Evolutionary conservation across 1,140 invertebrate species (phyloP), one percentile per base, ranked within the genome.

Genomic region (Pantala flavescens): DNA sequence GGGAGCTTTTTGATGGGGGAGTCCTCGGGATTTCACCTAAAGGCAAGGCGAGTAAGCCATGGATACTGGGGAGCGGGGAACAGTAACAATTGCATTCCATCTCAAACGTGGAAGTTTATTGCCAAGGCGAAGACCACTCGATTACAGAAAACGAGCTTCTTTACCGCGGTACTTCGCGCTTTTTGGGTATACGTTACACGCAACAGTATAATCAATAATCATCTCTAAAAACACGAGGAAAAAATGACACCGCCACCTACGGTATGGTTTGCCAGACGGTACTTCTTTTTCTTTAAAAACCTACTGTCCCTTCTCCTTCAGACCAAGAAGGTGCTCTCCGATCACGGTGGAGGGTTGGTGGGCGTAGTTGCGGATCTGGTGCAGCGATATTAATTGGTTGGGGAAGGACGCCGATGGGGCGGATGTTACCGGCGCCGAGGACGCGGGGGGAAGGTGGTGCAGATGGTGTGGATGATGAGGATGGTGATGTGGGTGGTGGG

Each of bases 321-420:
- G 80, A 42, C 85, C 83, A 71, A 87, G 80, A 63, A 86, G 81
- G 77, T 85, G 85, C 77, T 87, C 85, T 76, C 84, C 79, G 71
- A 79, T 85, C 86, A 85, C 86, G 77, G 83, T 82, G 75, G 84
- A 85, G 86, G 85, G 85, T 81, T 96, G 94, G 82, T 96, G 94
- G 76, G 95, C 94, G 84, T 97, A 98, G 83, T 97, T 98, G 79
- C 96, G 89, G 79, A 98, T 98, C 84, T 98, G 95, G 84, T 98
- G 95, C 74, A 98, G 86, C 77, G 95, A 97, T 80, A 98, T 96
- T 79, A 98, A 87, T 82, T 97, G 95, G 82, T 97, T 97, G 72
- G 95, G 95, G 82, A 96, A 97, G 75, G 82, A 80, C 90, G 82
- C 80, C 83, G 83, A 79, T 81, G 86, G 81, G 70, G 83, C 83